These are phyloP conservation scores for Rhagoletis zephyria DNA, from an alignment of 1,140 invertebrate genomes.

Conservation along the genomic window DNA sequence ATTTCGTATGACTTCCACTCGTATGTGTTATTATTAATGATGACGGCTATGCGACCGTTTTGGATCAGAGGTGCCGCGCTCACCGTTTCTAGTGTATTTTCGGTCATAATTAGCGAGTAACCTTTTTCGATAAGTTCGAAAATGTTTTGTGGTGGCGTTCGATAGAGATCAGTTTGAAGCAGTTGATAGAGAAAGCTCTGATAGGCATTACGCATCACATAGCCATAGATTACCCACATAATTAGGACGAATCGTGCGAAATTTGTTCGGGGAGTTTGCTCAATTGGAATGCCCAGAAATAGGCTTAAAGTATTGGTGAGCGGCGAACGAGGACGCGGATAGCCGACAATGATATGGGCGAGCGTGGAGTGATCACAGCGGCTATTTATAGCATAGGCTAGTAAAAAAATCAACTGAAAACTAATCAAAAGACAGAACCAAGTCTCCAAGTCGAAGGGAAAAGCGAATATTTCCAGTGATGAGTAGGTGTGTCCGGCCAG, in stretches of 20 bases:
- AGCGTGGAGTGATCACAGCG: background rate
- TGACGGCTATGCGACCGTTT: background rate
- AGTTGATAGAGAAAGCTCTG: slow-evolving; percentile 54
- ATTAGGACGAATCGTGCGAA: slow-evolving; percentile 59
- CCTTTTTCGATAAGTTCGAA: slow-evolving; percentile 21
- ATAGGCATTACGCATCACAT: slow-evolving; percentile 55
- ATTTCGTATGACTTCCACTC: slow-evolving; percentile 46
- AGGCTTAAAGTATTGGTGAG: background rate
- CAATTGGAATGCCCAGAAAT: slow-evolving; percentile 48
- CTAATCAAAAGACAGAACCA: slow-evolving; percentile 55
- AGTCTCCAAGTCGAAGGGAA: slow-evolving; percentile 54
- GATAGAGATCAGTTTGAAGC: slow-evolving; percentile 47
- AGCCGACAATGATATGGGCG: slow-evolving; percentile 16
- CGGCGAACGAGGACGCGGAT: background rate
- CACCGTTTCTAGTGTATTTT: slow-evolving; percentile 5
- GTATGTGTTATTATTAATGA: slow-evolving; percentile 43
- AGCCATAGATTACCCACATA: slow-evolving; percentile 58
- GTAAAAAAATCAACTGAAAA: slow-evolving; percentile 7
- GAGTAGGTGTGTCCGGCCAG: slow-evolving; percentile 47
- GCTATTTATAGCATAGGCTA: slow-evolving; percentile 19
- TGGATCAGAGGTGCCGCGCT: background rate
- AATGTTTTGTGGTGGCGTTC: slow-evolving; percentile 50
- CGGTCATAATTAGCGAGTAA: slow-evolving; percentile 50
- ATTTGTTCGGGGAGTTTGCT: slow-evolving; percentile 46
- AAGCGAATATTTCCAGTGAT: slow-evolving; percentile 54